Conservation (phyloP, 1,140 invertebrate genomes). For the Philotrypesis tridentata region DNA sequence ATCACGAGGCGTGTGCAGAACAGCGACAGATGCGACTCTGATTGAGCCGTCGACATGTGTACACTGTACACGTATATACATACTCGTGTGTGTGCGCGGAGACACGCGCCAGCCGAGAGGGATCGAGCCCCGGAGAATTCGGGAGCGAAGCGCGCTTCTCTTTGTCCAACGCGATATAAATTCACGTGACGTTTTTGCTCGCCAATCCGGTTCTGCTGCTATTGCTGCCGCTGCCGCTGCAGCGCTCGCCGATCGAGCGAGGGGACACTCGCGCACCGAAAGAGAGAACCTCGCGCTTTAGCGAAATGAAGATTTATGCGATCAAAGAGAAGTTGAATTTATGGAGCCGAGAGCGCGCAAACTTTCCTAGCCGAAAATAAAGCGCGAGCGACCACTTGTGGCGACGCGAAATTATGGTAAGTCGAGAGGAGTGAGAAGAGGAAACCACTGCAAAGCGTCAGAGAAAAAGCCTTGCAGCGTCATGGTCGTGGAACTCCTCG, state of each 20-base stretch:
- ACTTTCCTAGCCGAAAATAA: neutral
- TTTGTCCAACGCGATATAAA: neutral
- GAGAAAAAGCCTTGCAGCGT: conserved; percentile 8
- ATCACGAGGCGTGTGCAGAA: neutral
- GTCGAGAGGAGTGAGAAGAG: neutral
- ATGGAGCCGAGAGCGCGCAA: no score
- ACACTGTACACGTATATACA: no score
- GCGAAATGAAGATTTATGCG: no score
- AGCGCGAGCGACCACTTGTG: neutral
- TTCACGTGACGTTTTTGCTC: conserved; percentile 1
- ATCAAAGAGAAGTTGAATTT: no score
- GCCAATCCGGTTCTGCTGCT: neutral
- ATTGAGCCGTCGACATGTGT: conserved; percentile 35
- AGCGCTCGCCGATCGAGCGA: no score
- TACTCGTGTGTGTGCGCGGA: neutral
- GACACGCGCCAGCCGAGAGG: neutral
- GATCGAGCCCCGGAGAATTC: conserved; percentile 11
- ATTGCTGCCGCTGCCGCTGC: no score
- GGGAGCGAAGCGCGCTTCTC: neutral
- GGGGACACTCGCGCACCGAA: no score
- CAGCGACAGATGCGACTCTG: conserved; percentile 29
- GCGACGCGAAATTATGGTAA: neutral
- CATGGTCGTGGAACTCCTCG: neutral
- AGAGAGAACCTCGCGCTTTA: no score
- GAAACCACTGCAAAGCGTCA: neutral